A percentile compares a stretch with the other conserved stretches of the same genome.
Conservation (phyloP, 1,140 invertebrate species). For the Acromyrmex echinatior region DNA sequence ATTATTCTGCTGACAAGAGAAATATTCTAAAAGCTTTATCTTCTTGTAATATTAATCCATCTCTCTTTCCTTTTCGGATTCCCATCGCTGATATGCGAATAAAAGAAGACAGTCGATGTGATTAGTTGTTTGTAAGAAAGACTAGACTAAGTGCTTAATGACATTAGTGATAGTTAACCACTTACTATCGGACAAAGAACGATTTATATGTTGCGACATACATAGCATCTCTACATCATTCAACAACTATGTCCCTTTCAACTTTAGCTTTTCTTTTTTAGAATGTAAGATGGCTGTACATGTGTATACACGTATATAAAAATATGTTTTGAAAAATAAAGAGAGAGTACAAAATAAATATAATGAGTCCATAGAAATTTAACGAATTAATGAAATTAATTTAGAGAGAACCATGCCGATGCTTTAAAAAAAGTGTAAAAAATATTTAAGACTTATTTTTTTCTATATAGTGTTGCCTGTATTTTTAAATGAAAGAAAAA, state of each 20-base stretch:
- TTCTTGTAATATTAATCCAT: background rate
- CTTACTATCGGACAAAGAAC: conserved; percentile 1
- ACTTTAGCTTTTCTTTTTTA: background rate
- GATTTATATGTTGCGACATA: too few relatives aligned
- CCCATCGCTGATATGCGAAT: background rate
- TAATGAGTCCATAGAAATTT: background rate
- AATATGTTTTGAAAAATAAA: background rate
- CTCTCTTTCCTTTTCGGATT: background rate
- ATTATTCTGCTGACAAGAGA: too few relatives aligned
- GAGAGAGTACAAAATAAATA: background rate
- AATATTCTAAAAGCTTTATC: background rate
- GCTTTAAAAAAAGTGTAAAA: background rate
- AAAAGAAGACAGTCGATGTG: background rate
- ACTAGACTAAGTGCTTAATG: background rate
- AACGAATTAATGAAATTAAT: background rate
- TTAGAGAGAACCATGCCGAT: too few relatives aligned
- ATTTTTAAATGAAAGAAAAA: too few relatives aligned
- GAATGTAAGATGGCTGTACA: background rate
- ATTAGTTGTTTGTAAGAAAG: background rate
- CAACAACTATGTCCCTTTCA: background rate
- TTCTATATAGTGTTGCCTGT: too few relatives aligned
- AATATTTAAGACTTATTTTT: too few relatives aligned
- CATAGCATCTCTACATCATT: background rate
- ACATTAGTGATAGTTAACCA: background rate
- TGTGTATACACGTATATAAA: background rate